Conservation (phyloP, 2,888 invertebrate species). For the Ormia ochracea region DNA sequence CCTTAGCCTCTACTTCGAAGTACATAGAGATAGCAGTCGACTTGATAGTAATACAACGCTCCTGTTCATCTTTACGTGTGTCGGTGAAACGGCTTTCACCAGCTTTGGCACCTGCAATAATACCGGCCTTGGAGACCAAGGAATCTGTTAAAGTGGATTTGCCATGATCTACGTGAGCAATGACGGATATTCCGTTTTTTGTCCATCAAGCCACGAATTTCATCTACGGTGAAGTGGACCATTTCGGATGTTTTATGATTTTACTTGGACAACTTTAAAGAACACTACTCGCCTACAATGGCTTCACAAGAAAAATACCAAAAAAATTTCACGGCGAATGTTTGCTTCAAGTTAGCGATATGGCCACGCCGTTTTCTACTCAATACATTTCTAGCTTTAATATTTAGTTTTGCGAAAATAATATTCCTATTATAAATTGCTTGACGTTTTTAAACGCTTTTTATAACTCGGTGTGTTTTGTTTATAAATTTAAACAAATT, state of each 20-base stretch:
- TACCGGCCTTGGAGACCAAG: constrained; percentile 98
- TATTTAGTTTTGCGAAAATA: not conserved
- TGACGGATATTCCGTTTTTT: constrained; percentile 99
- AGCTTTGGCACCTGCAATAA: constrained; percentile 98
- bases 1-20: constrained; percentile 97
- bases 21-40: constrained; percentile 99
- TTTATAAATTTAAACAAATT: constrained; percentile 59
- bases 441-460: not conserved
- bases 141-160: constrained; percentile 99
- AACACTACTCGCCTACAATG: constrained; percentile 91
- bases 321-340: no score
- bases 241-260: constrained; percentile 84
- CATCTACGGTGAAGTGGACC: constrained; percentile 99
- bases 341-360: not conserved
- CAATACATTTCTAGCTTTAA: not conserved
- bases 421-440: not conserved
- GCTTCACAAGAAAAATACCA: constrained; percentile 88
- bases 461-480: constrained; percentile 51
- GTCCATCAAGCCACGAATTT: constrained; percentile 99
- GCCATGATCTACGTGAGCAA: constrained; percentile 99
- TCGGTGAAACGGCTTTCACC: constrained; percentile 99
- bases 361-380: not conserved
- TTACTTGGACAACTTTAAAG: constrained; percentile 81
- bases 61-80: constrained; percentile 99
- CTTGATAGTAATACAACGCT: constrained; percentile 99